Evolutionary conservation across 2,888 invertebrate genomes (phyloP).

Genomic region (Harpalus rufipes): DNA sequence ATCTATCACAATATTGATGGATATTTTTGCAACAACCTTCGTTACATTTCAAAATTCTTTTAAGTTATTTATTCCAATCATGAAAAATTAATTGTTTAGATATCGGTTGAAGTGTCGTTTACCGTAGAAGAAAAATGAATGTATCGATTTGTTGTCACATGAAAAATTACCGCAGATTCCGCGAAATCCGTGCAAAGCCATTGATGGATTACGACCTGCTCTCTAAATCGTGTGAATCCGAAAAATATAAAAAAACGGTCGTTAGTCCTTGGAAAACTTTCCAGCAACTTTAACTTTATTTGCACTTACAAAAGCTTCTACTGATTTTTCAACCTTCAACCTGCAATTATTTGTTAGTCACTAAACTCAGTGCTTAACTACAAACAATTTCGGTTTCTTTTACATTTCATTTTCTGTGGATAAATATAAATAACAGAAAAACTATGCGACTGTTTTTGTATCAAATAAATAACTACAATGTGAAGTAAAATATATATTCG

Average conservation of each 20-base stretch:
- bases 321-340: conserved; percentile 26
- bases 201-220: conserved; percentile 35
- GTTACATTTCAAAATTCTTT: not conserved
- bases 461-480: no score
- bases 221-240: conserved; percentile 37
- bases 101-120: conserved; percentile 29
- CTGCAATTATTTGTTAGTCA: conserved; percentile 31
- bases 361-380: not conserved
- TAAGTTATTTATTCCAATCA: conserved; percentile 23
- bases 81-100: conserved; percentile 42
- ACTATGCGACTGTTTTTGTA: no score
- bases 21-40: not conserved
- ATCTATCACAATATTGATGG: not conserved
- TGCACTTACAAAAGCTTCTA: conserved; percentile 12
- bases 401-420: no score
- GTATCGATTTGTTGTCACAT: conserved; percentile 48
- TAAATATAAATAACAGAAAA: no score
- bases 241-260: conserved; percentile 41
- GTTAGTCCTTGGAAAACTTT: conserved; percentile 26
- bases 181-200: conserved; percentile 40
- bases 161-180: conserved; percentile 44
- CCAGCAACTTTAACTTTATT: conserved; percentile 33
- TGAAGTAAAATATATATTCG: no score
- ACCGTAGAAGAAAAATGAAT: conserved; percentile 41
- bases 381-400: no score